phyloP scores from a whole-genome alignment of 2,113 vertebrate species.

The Prionailurus bengalensis region DNA sequence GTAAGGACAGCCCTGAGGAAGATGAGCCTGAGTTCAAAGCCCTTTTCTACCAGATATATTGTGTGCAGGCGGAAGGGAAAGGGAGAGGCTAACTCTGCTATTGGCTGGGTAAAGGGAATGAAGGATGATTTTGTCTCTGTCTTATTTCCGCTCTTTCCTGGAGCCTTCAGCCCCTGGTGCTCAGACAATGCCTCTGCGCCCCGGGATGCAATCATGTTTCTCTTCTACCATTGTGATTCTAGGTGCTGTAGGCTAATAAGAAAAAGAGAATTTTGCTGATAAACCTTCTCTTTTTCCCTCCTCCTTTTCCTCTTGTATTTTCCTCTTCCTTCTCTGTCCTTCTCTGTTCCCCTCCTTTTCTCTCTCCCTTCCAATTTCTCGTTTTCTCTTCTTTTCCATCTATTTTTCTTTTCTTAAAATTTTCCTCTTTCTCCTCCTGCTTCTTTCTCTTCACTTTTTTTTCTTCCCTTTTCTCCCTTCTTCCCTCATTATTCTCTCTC shows the following conservation, averaged over 20 bases:
- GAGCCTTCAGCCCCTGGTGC: not conserved
- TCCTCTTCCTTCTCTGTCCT: not conserved
- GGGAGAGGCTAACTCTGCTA: not conserved
- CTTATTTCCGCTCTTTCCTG: not conserved
- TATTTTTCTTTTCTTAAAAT: not conserved
- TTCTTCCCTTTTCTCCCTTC: not conserved
- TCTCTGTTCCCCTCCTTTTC: not conserved
- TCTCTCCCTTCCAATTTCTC: not conserved
- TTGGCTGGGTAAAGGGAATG: not conserved
- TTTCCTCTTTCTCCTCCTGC: not conserved
- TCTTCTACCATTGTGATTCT: not conserved
- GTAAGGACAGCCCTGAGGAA: not conserved
- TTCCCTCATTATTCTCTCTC: not conserved
- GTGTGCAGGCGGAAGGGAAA: not conserved
- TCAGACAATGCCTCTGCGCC: not conserved
- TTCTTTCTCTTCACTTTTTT: not conserved
- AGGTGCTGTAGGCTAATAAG: not conserved
- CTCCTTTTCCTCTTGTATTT: not conserved
- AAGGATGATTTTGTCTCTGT: not conserved
- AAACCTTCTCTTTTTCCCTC: slow-evolving; percentile 25
- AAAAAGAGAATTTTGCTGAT: slow-evolving; percentile 44
- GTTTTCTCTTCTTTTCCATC: not conserved
- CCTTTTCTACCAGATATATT: not conserved
- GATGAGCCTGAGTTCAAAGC: not conserved
- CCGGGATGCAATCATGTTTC: not conserved